Evolutionary conservation across 2,888 invertebrate genomes (phyloP).

Genomic region (Troides aeacus): DNA sequence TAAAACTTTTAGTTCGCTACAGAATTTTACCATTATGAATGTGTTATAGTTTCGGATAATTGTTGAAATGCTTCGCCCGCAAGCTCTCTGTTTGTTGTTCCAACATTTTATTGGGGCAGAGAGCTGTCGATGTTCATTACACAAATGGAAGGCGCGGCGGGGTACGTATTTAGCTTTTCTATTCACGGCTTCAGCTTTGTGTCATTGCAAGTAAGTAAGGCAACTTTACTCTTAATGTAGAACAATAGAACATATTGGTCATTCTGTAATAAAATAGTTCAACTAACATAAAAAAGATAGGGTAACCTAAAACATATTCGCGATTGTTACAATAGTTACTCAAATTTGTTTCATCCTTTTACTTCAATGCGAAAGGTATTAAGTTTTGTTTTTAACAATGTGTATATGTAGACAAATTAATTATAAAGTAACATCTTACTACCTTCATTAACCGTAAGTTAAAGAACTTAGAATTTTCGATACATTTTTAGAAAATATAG

Average conservation of each 20-base stretch:
- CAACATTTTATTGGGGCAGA: constrained; percentile 50
- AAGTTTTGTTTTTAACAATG: background rate
- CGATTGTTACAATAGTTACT: too few relatives aligned
- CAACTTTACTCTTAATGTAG: background rate
- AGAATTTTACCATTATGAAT: constrained; percentile 46
- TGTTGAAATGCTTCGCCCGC: constrained; percentile 41
- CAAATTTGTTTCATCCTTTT: too few relatives aligned
- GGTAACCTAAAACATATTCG: too few relatives aligned
- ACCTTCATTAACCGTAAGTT: too few relatives aligned
- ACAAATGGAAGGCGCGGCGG: constrained; percentile 63
- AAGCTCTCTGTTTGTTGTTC: constrained; percentile 52
- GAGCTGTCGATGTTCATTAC: constrained; percentile 66
- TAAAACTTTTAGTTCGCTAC: constrained; percentile 35
- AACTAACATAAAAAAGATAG: background rate
- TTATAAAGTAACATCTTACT: too few relatives aligned
- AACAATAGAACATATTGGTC: background rate
- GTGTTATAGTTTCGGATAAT: constrained; percentile 53
- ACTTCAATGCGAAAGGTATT: too few relatives aligned
- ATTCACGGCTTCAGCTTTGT: constrained; percentile 49
- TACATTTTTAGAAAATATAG: too few relatives aligned
- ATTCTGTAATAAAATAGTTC: background rate
- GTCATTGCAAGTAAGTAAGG: constrained; percentile 29
- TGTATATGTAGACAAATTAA: too few relatives aligned
- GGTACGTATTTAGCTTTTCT: constrained; percentile 65
- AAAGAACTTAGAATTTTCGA: too few relatives aligned